Conservation (phyloP, 2,797 vertebrate genomes). For the Neosilurus hyrtlii region DNA sequence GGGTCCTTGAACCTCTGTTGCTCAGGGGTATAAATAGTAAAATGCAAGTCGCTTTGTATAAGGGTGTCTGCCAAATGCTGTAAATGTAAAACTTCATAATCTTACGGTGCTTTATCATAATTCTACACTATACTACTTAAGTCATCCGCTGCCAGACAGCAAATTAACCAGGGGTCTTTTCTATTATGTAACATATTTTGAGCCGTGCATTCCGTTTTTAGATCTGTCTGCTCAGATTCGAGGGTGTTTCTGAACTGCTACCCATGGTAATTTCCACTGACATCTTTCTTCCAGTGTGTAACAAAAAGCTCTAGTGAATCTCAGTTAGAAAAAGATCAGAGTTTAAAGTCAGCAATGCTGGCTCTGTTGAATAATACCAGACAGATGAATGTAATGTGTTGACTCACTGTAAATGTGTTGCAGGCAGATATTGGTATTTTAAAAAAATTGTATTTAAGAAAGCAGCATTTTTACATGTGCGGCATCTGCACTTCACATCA, state of each 20-base stretch:
- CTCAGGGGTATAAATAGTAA: too few relatives aligned
- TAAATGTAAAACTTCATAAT: background rate
- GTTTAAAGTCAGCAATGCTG: background rate
- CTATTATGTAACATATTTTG: constrained; percentile 45
- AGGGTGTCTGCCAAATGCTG: too few relatives aligned
- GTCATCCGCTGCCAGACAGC: constrained; percentile 26
- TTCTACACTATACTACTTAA: constrained; percentile 20
- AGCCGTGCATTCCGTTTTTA: constrained; percentile 28
- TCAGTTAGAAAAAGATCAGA: constrained; percentile 17
- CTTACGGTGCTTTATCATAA: background rate
- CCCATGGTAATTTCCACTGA: constrained; percentile 70
- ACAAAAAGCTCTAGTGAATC: constrained; percentile 49
- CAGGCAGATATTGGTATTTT: background rate
- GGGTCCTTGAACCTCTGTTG: too few relatives aligned
- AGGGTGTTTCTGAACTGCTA: constrained; percentile 62
- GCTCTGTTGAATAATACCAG: constrained; percentile 2
- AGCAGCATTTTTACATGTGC: too few relatives aligned
- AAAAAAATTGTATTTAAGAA: background rate
- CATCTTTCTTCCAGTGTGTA: constrained; percentile 60
- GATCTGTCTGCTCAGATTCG: constrained; percentile 49
- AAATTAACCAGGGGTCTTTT: constrained; percentile 27
- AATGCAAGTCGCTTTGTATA: too few relatives aligned
- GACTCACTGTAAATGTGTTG: background rate
- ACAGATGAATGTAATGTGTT: background rate
- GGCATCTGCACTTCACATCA: too few relatives aligned